Conservation (phyloP, 1,140 invertebrate species). For the Eupeodes corollae region DNA sequence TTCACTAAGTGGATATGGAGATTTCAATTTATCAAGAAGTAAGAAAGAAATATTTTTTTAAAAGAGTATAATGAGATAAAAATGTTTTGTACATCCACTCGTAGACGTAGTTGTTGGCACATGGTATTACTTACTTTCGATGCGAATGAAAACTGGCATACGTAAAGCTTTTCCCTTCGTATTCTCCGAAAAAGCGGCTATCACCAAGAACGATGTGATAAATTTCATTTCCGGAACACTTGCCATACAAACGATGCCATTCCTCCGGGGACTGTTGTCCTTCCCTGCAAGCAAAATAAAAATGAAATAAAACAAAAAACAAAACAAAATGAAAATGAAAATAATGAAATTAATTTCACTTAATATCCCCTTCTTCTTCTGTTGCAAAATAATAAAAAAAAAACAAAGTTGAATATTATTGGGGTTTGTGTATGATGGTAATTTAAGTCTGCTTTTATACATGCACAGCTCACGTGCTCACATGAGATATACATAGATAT, state of each 20-base stretch:
- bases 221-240: slow-evolving; percentile 97
- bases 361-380: too few relatives aligned
- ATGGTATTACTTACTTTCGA: slow-evolving; percentile 71
- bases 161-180: slow-evolving; percentile 96
- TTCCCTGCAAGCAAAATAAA: slow-evolving; percentile 54
- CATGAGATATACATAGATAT: too few relatives aligned
- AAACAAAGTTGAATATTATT: too few relatives aligned
- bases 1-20: background rate
- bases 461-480: too few relatives aligned
- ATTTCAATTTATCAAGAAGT: too few relatives aligned
- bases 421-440: too few relatives aligned
- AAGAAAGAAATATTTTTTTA: background rate
- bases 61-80: background rate
- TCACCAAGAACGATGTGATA: slow-evolving; percentile 93
- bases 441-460: too few relatives aligned
- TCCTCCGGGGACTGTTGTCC: slow-evolving; percentile 93
- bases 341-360: background rate
- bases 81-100: too few relatives aligned
- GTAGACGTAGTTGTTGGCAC: too few relatives aligned
- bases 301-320: background rate
- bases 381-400: too few relatives aligned
- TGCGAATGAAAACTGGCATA: slow-evolving; percentile 98
- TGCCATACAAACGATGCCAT: slow-evolving; percentile 93
- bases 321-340: slow-evolving; percentile 2
- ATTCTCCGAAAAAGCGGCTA: slow-evolving; percentile 94